Evolutionary conservation across 2,113 vertebrate species (phyloP).

Genomic region (Holacanthus passer): DNA sequence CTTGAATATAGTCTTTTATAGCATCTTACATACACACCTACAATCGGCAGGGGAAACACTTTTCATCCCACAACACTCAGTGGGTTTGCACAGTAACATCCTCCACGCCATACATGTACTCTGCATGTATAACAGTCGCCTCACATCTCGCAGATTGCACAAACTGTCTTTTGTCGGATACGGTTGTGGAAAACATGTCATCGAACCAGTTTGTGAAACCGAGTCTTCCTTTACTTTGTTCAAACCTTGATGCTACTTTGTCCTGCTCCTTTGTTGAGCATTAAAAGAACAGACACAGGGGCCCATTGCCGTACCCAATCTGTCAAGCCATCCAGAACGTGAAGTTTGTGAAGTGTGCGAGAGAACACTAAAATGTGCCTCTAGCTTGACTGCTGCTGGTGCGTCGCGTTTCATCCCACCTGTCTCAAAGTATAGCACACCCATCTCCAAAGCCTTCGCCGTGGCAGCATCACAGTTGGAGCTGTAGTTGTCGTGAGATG

Average conservation of each 20-base stretch:
- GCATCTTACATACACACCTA: constrained; percentile 32
- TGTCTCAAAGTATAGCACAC: constrained; percentile 64
- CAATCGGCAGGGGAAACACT: constrained; percentile 40
- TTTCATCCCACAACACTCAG: constrained; percentile 42
- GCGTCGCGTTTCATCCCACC: constrained; percentile 71
- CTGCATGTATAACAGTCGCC: constrained; percentile 12
- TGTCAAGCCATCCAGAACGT: constrained; percentile 75
- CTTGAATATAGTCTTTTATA: constrained; percentile 36
- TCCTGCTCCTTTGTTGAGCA: constrained; percentile 66
- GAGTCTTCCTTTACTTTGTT: constrained; percentile 51
- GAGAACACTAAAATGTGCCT: constrained; percentile 63
- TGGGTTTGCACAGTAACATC: constrained; percentile 28
- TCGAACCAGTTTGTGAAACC: constrained; percentile 28
- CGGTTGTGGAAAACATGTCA: constrained; percentile 64
- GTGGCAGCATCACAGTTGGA: constrained; percentile 69
- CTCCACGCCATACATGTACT: constrained; percentile 29
- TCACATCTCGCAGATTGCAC: constrained; percentile 43
- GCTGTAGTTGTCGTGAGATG: constrained; percentile 55
- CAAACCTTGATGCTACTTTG: constrained; percentile 55
- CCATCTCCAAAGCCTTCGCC: constrained; percentile 61
- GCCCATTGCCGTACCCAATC: constrained; percentile 77
- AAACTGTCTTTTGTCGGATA: constrained; percentile 50
- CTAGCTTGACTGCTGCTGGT: constrained; percentile 55
- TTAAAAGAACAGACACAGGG: constrained; percentile 63
- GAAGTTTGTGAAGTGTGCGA: constrained; percentile 68